These are phyloP conservation scores for Branchipolynoe longqiensis DNA, from an alignment of 2,888 invertebrate species.

Conservation along the genomic window DNA sequence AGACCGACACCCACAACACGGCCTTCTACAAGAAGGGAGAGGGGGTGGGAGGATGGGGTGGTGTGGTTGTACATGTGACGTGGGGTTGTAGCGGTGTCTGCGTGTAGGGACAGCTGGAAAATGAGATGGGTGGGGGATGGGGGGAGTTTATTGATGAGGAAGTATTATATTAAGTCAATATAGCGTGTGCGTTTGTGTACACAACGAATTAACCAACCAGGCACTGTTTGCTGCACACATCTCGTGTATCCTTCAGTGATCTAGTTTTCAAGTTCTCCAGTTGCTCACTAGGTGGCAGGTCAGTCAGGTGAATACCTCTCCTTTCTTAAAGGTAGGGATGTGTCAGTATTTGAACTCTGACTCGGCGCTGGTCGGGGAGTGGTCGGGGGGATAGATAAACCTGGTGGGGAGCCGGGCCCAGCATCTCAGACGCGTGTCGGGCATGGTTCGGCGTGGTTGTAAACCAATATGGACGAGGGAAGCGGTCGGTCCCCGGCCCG, in stretches of 20 bases:
- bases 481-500: background rate
- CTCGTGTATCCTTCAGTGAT: background rate
- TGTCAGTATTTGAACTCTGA: slow-evolving; percentile 37
- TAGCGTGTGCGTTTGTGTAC: no score
- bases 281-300: slow-evolving; percentile 10
- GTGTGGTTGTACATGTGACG: no score
- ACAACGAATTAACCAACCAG: no score
- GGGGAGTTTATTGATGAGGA: no score
- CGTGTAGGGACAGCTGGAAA: background rate
- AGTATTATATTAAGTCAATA: no score
- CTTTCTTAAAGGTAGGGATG: slow-evolving; percentile 38
- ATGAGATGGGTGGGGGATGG: no score
- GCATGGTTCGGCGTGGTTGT: slow-evolving; percentile 22
- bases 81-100: no score
- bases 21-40: background rate
- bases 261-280: background rate
- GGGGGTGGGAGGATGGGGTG: background rate
- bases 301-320: slow-evolving; percentile 32
- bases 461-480: background rate
- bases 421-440: slow-evolving; percentile 4
- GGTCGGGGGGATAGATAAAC: background rate
- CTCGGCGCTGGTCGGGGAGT: background rate
- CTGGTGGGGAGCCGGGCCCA: background rate
- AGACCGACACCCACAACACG: no score
- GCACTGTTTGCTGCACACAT: background rate